Base-by-base conservation (phyloP, 2,113 vertebrate genomes). In the Leptobrachium leishanense region DNA sequence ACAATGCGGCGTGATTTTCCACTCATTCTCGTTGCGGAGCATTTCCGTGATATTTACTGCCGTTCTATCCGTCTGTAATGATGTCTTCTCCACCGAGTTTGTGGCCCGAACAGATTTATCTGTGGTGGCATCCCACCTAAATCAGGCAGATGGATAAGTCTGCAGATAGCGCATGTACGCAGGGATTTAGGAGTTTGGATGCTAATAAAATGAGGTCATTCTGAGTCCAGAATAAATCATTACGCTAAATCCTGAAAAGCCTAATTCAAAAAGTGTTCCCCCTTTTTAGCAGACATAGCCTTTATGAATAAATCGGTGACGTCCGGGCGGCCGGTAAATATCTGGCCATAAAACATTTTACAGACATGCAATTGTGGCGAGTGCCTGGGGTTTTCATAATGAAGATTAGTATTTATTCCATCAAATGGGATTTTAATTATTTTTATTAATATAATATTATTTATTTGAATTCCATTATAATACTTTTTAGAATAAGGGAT, bases 191-290 rank as follows among this genome's bases (percentile, higher is more conserved):
- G 31, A 55, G 69, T 44, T 2, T 5, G 46, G 50, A 72, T 72
- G 69, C 31, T 72, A 72, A 72, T 72, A 44, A 54, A 46, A 72
- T 20, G 46, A 46, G 69, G 69, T 72, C 69, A 72, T 40, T 54
- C 46, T 20, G 69, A 55, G 69, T 72, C 50, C 69, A 54, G 20
- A 54, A 54, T 72, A 40, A 20, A 39, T 72, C n/a, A 5, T 40
- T 69, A 10, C 2, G 41, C 46, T 54, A 53, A 70, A 43, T 20
- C 68, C 43, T 68, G 10, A 11, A 8, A 68, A 43, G 6, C 40
- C 40, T 59, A 11, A 3, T 59, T 59, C 55, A 59, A 59, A 59
- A 15, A 1, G 55, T n/a, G n/a, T 12, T 59, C 50, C 55, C 55
- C 55, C 55, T 15, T 59, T 15, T 15, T 59, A 8, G 9, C 55